Conservation (phyloP, 2,797 vertebrate genomes). For the Anas bernieri region DNA sequence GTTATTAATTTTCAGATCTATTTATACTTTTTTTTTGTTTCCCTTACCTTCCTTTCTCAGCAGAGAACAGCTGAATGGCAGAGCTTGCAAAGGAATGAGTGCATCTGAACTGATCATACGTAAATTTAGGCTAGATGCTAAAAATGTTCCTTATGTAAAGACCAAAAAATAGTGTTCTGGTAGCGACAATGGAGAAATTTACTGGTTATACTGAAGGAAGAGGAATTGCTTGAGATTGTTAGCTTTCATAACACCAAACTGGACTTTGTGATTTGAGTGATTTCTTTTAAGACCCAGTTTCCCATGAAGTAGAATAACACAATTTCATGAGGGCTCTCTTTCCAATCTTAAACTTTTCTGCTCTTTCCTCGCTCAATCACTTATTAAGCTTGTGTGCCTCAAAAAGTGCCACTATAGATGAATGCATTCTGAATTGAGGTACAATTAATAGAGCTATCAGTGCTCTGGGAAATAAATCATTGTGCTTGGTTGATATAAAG, state of each 20-base stretch:
- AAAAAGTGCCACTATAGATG: rapidly evolving
- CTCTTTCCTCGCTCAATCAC: not conserved
- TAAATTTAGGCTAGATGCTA: not conserved
- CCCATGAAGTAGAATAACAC: not conserved
- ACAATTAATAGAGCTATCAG: not conserved
- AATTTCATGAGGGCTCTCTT: not conserved
- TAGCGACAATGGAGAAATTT: not conserved
- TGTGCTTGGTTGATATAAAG: not conserved
- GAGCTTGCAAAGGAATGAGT: not conserved
- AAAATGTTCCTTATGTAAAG: not conserved
- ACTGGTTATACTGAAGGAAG: not conserved
- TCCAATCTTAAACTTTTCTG: not conserved
- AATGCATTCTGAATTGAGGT: not conserved
- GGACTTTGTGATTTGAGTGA: not conserved
- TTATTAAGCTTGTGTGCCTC: not conserved
- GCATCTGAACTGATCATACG: not conserved
- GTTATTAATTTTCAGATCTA: not conserved
- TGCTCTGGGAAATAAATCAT: not conserved
- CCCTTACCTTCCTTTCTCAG: not conserved
- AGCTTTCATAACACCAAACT: not conserved
- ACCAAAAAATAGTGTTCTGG: not conserved
- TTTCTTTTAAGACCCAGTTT: not conserved
- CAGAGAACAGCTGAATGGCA: not conserved
- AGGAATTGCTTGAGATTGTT: not conserved
- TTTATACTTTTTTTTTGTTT: not conserved